Evolutionary conservation across 2,888 invertebrate genomes (phyloP).

Genomic region (Hypena proboscidalis): DNA sequence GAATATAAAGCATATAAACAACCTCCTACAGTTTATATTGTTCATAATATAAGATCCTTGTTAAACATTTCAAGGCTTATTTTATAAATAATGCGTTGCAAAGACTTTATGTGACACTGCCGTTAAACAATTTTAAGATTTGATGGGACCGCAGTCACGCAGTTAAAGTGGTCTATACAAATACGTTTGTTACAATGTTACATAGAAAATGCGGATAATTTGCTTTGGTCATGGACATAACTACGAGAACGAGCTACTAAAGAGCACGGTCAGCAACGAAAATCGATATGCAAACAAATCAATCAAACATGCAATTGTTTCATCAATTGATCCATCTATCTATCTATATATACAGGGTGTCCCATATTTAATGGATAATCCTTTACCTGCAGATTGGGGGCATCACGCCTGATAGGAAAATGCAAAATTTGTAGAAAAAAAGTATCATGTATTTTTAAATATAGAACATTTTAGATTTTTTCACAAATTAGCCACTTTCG

Average conservation of each 20-base stretch:
- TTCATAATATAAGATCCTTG: neutral
- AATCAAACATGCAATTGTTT: too few relatives aligned
- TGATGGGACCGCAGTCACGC: constrained; percentile 42
- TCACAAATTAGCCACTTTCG: too few relatives aligned
- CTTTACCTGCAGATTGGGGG: too few relatives aligned
- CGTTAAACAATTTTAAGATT: constrained; percentile 20
- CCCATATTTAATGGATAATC: too few relatives aligned
- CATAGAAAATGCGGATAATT: constrained; percentile 42
- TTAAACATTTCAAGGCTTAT: constrained; percentile 4
- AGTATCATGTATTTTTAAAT: too few relatives aligned
- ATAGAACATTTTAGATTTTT: too few relatives aligned
- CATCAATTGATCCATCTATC: too few relatives aligned
- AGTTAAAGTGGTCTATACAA: constrained; percentile 51
- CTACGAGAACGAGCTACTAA: constrained; percentile 25
- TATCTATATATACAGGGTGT: too few relatives aligned
- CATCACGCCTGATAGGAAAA: too few relatives aligned
- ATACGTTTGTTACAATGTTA: constrained; percentile 39
- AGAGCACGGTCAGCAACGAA: too few relatives aligned
- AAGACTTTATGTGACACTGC: neutral
- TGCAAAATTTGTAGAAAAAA: too few relatives aligned
- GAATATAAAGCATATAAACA: neutral
- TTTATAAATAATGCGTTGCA: constrained; percentile 2
- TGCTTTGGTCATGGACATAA: constrained; percentile 46
- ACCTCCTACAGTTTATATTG: neutral
- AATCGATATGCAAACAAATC: too few relatives aligned